Evolutionary conservation across 2,888 invertebrate species (phyloP).

Genomic region (Heliconius erato): DNA sequence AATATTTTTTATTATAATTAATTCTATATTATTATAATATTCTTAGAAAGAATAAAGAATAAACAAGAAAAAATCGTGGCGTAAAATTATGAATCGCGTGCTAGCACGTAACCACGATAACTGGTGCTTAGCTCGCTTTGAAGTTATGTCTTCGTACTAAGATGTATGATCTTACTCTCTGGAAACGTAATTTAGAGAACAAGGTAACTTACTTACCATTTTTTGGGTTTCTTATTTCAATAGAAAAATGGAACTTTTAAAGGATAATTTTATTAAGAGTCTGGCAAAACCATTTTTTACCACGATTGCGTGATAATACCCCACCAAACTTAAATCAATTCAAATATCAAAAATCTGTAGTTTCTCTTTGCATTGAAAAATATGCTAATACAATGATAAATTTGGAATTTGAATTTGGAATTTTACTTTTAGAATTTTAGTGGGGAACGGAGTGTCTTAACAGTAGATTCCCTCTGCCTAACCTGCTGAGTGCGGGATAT

Average conservation of each 20-base stretch:
- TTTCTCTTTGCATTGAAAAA: no score
- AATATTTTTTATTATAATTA: not conserved
- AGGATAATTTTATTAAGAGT: no score
- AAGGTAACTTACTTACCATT: not conserved
- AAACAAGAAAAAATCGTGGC: constrained; percentile 33
- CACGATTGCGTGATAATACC: no score
- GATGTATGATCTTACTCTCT: constrained; percentile 22
- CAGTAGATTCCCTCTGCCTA: no score
- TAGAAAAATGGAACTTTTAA: not conserved
- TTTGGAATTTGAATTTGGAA: no score
- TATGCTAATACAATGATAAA: no score
- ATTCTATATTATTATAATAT: not conserved
- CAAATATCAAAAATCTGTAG: no score
- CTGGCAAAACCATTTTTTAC: no score
- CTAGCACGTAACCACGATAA: constrained; percentile 39
- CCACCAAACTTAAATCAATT: no score
- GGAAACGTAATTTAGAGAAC: constrained; percentile 7
- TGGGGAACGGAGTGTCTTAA: no score
- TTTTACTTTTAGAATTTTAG: no score
- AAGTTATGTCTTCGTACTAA: constrained; percentile 31
- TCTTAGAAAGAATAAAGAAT: constrained; percentile 33
- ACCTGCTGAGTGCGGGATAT: no score
- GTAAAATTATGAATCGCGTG: constrained; percentile 43
- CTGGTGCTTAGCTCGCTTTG: constrained; percentile 34
- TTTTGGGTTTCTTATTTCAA: not conserved